These are phyloP conservation scores for Hemaris fuciformis DNA, from an alignment of 2,888 invertebrate genomes.

Conservation along the genomic window DNA sequence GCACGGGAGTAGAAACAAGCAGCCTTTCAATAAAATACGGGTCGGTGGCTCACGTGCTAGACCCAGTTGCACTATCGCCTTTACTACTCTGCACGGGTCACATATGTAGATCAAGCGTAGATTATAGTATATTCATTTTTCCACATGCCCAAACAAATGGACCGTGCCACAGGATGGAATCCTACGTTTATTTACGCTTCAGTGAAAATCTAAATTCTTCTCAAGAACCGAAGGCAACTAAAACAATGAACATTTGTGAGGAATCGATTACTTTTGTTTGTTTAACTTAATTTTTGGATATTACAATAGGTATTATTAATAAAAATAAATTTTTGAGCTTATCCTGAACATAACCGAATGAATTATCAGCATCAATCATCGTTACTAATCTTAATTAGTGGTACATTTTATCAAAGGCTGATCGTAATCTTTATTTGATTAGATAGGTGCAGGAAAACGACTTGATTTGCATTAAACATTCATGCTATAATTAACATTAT, in stretches of 20 bases:
- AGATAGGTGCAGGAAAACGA: background rate
- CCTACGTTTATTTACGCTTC: background rate
- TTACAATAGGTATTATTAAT: background rate
- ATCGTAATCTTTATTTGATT: background rate
- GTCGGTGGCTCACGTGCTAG: slow-evolving; percentile 65
- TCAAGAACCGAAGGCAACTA: background rate
- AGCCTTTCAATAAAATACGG: slow-evolving; percentile 61
- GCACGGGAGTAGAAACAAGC: slow-evolving; percentile 47
- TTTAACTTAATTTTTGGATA: background rate
- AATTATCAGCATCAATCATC: background rate
- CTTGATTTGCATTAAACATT: background rate
- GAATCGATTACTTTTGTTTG: background rate
- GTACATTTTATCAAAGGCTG: background rate
- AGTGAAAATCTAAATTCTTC: background rate
- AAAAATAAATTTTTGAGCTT: background rate
- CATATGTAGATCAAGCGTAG: slow-evolving; percentile 43
- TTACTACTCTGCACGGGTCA: slow-evolving; percentile 50
- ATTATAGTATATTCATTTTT: background rate
- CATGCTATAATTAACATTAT: background rate
- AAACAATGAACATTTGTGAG: background rate
- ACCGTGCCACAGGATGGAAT: background rate
- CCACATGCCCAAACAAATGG: background rate
- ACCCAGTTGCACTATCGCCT: slow-evolving; percentile 39
- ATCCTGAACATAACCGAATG: background rate
- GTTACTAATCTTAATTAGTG: background rate